phyloP scores from a whole-genome alignment of 2,888 invertebrate species.

The Seira ritae region DNA sequence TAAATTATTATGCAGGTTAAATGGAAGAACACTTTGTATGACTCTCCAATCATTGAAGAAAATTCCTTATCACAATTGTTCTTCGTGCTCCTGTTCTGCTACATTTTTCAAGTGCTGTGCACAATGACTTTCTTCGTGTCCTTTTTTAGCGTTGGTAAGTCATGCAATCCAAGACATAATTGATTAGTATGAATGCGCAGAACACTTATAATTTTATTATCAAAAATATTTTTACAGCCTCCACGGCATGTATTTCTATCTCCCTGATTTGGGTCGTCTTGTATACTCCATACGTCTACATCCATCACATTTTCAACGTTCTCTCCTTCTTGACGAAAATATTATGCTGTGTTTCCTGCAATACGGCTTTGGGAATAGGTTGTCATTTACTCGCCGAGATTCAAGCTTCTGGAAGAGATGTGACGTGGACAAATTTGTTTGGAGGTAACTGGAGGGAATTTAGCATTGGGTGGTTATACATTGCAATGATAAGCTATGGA shows the following conservation, averaged over 20 bases:
- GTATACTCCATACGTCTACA: conserved; percentile 53
- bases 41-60: conserved; percentile 7
- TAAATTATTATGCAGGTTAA: conserved; percentile 38
- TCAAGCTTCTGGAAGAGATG: conserved; percentile 24
- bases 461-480: conserved; percentile 41
- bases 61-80: conserved; percentile 31
- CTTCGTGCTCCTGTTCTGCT: conserved; percentile 40
- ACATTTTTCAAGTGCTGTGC: conserved; percentile 47
- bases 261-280: conserved; percentile 40
- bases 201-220: not conserved
- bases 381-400: conserved; percentile 49
- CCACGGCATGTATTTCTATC: conserved; percentile 48
- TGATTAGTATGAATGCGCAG: not conserved
- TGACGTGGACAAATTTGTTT: conserved; percentile 35
- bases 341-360: conserved; percentile 13
- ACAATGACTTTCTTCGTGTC: conserved; percentile 33
- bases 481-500: conserved; percentile 13
- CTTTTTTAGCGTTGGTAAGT: conserved; percentile 50
- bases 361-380: conserved; percentile 51
- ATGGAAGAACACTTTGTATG: conserved; percentile 27
- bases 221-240: conserved; percentile 26
- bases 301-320: conserved; percentile 29
- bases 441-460: conserved; percentile 1
- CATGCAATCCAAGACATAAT: not conserved
- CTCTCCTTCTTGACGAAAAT: conserved; percentile 27